Base-by-base conservation (phyloP, 2,113 vertebrate species). In the Anarrhichthys ocellatus region DNA sequence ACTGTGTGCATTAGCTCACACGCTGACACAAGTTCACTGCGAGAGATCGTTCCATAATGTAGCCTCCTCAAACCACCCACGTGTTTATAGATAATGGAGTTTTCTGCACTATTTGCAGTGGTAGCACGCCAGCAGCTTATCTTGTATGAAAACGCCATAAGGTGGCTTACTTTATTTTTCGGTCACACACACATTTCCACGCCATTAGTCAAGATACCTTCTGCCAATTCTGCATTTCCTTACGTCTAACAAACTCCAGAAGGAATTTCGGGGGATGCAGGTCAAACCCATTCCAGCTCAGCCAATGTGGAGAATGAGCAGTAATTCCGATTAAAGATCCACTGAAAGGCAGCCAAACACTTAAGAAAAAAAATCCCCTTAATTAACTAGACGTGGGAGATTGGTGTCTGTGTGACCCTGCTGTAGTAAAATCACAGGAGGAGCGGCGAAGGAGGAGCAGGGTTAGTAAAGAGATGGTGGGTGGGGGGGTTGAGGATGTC, bases 381-480 rank as follows among this genome's bases (percentile, higher is more conserved):
- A 93, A 93, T 93, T 89, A 90, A 90, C 83, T 71, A 61, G 85
- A 76, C 86, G 81, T 59, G 58, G 80, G 63, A 82, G 85, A 81
- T 61, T 42, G 58, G 81, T 63, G 84, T 84, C 72, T 80, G 58
- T 9, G 80, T 85, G 88, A 91, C 87, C 88, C 29, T 1, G 42
- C 76, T 61, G 72, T 66, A 65, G 86, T 76, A 69, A 87, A 92
- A 83, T 79, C 68, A 58, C 14, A 0, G 40, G 38, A 71, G 82
- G 27, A 20, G 73, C 42, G 18, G 71, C 0, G 11, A 48, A 82
- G 48, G 59, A 69, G 52, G 69, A 54, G 52, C 20, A 34, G 71
- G 63, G 69, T 20, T 1, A 20, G 22, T 8, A n/a, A 52, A 3
- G 54, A 22, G 14, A 15, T 6, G 9, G 6, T 59, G 27, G 71